phyloP scores from a whole-genome alignment of 2,797 vertebrate genomes.

The Myotis daubentonii region DNA sequence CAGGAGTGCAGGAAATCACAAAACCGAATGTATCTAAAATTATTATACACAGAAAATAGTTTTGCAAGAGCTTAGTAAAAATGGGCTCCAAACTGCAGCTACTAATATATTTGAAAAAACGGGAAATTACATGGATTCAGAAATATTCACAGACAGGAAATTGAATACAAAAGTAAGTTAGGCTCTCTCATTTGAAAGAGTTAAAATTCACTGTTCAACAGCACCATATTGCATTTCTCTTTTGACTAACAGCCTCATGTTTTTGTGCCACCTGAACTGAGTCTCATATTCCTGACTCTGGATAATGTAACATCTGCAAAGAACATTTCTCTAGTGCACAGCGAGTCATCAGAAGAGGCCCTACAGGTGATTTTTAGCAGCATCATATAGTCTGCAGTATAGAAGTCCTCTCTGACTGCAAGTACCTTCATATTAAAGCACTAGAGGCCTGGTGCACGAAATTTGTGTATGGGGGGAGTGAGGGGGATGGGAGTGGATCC shows the following conservation, averaged over 20 bases:
- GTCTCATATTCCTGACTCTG: neutral
- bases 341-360: neutral
- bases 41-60: neutral
- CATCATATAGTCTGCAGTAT: neutral
- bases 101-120: neutral
- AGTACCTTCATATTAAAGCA: neutral
- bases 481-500: too few species aligned
- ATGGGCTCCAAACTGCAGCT: neutral
- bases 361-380: neutral
- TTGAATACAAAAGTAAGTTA: neutral
- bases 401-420: neutral
- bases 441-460: too few species aligned
- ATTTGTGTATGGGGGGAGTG: too few species aligned
- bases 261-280: neutral
- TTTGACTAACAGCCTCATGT: neutral
- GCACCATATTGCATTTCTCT: neutral
- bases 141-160: slow-evolving; percentile 1
- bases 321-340: neutral
- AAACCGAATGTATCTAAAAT: slow-evolving; percentile 10
- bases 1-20: neutral
- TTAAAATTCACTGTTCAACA: neutral
- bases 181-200: neutral
- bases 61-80: slow-evolving; percentile 34
- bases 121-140: neutral
- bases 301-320: neutral